Conservation (phyloP, 2,113 vertebrate genomes). For the Serinus canaria region DNA sequence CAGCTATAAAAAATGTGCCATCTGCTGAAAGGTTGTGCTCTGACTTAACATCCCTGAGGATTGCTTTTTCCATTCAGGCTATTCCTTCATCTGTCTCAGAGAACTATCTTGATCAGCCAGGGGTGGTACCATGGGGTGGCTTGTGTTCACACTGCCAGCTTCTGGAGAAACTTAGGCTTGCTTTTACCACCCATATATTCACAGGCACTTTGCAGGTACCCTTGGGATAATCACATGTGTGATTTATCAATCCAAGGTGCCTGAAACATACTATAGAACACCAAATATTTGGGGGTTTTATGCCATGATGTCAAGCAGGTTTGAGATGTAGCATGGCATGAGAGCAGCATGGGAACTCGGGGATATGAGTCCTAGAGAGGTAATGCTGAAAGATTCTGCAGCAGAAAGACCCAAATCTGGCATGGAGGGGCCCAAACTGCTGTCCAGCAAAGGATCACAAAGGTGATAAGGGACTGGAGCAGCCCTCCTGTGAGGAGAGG, state of each 20-base stretch:
- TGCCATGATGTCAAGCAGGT: neutral
- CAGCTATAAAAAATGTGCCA: neutral
- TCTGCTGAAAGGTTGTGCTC: constrained; percentile 1
- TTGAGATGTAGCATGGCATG: neutral
- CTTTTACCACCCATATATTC: neutral
- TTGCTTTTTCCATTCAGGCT: neutral
- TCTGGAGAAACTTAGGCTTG: neutral
- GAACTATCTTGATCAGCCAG: neutral
- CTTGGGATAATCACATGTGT: neutral
- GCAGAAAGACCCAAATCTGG: neutral
- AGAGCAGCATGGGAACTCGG: accelerated
- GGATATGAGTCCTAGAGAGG: neutral
- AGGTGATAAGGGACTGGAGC: neutral
- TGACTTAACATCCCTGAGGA: neutral
- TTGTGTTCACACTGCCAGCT: neutral
- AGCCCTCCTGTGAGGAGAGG: neutral
- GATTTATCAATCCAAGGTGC: neutral
- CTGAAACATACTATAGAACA: neutral
- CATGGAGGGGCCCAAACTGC: neutral
- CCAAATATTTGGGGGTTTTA: neutral
- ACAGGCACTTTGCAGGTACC: neutral
- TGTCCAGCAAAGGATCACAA: neutral
- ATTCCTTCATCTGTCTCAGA: neutral
- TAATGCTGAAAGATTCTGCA: neutral
- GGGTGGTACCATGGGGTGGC: neutral